These are phyloP conservation scores for Xenops minutus DNA, from an alignment of 2,797 vertebrate genomes.

Conservation along the genomic window DNA sequence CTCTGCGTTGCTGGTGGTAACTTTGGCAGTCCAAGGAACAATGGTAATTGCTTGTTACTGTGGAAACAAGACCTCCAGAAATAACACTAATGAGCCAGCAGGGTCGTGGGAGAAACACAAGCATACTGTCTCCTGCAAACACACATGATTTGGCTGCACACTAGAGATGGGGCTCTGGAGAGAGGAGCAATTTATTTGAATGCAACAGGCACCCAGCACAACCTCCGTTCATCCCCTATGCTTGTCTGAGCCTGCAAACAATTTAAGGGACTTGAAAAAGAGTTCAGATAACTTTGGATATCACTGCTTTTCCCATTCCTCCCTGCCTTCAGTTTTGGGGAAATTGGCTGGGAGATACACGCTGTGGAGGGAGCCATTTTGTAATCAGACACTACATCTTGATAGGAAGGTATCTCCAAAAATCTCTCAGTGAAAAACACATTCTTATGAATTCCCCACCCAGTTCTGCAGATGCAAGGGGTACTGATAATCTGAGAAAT, in stretches of 20 bases:
- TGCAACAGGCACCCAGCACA: not conserved
- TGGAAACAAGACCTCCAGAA: slow-evolving; percentile 79
- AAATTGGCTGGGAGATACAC: not conserved
- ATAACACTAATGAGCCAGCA: slow-evolving; percentile 74
- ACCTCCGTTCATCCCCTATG: not conserved
- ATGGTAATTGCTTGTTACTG: slow-evolving; percentile 77
- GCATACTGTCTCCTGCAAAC: slow-evolving; percentile 62
- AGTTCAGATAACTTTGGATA: not conserved
- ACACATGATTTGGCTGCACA: slow-evolving; percentile 50
- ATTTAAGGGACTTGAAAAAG: not conserved
- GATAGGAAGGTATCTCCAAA: not conserved
- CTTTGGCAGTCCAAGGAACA: slow-evolving; percentile 74
- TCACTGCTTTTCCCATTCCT: not conserved
- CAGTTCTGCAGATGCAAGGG: not conserved
- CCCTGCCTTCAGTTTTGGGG: not conserved
- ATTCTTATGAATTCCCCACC: not conserved
- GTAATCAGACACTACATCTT: not conserved
- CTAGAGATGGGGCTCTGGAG: not conserved
- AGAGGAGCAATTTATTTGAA: slow-evolving; percentile 32
- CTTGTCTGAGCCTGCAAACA: not conserved
- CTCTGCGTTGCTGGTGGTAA: slow-evolving; percentile 73
- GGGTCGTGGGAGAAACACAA: slow-evolving; percentile 69
- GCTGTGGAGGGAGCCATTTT: not conserved
- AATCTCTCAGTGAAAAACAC: not conserved
- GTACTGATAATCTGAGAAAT: not conserved